Conservation (phyloP, 2,888 invertebrate species). For the Dasypolia templi region DNA sequence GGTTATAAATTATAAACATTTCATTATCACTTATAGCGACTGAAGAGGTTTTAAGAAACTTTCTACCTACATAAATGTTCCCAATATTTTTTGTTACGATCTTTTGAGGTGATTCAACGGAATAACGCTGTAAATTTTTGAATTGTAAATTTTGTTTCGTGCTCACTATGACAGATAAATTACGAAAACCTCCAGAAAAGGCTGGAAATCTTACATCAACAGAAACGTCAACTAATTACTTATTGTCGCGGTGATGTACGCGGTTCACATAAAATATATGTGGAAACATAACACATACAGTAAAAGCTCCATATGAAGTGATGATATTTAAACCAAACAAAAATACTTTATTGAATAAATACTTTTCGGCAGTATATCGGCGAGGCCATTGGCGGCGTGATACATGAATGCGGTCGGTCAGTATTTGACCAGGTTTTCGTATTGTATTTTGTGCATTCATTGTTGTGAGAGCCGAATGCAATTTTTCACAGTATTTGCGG, state of each 20-base stretch:
- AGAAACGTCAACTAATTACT: not conserved
- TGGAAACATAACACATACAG: not conserved
- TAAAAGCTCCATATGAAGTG: not conserved
- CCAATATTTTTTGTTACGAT: slow-evolving; percentile 14
- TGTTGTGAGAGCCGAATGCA: slow-evolving; percentile 80
- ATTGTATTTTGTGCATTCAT: slow-evolving; percentile 78
- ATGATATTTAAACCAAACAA: slow-evolving; percentile 29
- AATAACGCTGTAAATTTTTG: not conserved
- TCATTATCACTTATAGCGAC: not conserved
- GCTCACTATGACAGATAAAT: not conserved
- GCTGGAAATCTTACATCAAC: not conserved
- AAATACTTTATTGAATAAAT: slow-evolving; percentile 21
- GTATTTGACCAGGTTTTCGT: slow-evolving; percentile 62
- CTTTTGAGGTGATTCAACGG: not conserved
- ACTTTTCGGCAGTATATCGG: slow-evolving; percentile 20
- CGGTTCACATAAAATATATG: not conserved
- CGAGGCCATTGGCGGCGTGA: slow-evolving; percentile 16
- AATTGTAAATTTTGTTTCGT: not conserved
- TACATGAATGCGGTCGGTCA: slow-evolving; percentile 50
- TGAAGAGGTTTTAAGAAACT: slow-evolving; percentile 17
- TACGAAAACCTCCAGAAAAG: not conserved
- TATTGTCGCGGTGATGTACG: not conserved
- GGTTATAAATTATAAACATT: slow-evolving; percentile 24
- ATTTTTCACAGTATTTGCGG: slow-evolving; percentile 88
- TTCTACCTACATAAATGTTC: slow-evolving; percentile 8